Conservation (phyloP, 2,797 vertebrate genomes). For the Lemur catta region DNA sequence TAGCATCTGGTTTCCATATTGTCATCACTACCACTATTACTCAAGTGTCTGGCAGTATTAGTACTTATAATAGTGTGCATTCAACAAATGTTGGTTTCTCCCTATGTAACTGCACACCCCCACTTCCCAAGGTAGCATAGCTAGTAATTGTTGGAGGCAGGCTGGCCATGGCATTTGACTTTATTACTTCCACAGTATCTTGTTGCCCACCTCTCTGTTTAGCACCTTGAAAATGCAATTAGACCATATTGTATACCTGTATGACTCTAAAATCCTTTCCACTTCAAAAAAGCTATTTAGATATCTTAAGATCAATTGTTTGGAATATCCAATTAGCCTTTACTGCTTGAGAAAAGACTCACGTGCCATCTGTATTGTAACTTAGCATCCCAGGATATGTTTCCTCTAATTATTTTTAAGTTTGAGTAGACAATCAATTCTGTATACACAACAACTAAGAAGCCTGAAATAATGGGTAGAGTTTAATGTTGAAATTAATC, state of each 20-base stretch:
- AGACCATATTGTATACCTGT: not conserved
- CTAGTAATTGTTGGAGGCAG: not conserved
- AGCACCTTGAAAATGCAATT: not conserved
- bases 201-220: not conserved
- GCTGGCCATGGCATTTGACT: not conserved
- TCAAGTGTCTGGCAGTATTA: not conserved
- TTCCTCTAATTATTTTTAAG: constrained; percentile 60
- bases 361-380: not conserved
- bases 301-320: not conserved
- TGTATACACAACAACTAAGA: constrained; percentile 38
- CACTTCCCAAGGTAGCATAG: not conserved
- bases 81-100: not conserved
- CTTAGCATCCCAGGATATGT: not conserved
- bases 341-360: not conserved
- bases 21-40: not conserved
- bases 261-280: constrained; percentile 22
- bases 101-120: not conserved
- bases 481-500: constrained; percentile 69
- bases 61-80: not conserved
- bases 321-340: not conserved
- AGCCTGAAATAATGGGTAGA: constrained; percentile 44
- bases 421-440: constrained; percentile 47
- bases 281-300: constrained; percentile 24
- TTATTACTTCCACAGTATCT: not conserved
- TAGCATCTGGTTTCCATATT: not conserved